A percentile compares a stretch with the other conserved stretches of the same genome.
Conservation (phyloP, 2,888 invertebrate genomes). For the Lacanobia wlatinum region DNA sequence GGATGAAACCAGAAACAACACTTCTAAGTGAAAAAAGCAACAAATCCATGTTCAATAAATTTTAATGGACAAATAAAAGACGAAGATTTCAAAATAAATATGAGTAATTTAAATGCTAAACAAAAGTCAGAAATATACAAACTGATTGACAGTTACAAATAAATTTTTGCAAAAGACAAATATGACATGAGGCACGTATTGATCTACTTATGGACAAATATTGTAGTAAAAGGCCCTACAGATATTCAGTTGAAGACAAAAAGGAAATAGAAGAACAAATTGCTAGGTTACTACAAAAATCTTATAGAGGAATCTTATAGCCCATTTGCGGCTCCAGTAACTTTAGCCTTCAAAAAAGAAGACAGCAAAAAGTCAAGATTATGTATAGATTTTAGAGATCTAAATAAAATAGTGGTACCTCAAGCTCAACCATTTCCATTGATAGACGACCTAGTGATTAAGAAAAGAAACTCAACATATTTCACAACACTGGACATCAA, state of each 20-base stretch:
- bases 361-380: neutral
- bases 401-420: neutral
- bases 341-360: neutral
- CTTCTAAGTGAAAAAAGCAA: neutral
- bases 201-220: neutral
- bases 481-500: neutral
- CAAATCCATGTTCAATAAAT: neutral
- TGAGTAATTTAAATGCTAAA: neutral
- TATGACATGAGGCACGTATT: neutral
- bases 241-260: neutral
- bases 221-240: neutral
- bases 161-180: neutral
- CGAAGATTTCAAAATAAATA: constrained; percentile 1
- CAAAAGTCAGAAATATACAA: neutral
- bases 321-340: neutral
- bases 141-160: neutral
- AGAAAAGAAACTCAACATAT: neutral
- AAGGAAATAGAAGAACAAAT: constrained; percentile 1
- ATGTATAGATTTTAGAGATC: neutral
- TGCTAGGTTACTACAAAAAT: neutral
- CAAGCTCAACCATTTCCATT: constrained; percentile 3
- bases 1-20: neutral
- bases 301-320: constrained; percentile 3
- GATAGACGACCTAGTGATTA: neutral
- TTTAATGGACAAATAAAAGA: neutral